phyloP scores from a whole-genome alignment of 2,797 vertebrate genomes.

The Liasis olivaceus region DNA sequence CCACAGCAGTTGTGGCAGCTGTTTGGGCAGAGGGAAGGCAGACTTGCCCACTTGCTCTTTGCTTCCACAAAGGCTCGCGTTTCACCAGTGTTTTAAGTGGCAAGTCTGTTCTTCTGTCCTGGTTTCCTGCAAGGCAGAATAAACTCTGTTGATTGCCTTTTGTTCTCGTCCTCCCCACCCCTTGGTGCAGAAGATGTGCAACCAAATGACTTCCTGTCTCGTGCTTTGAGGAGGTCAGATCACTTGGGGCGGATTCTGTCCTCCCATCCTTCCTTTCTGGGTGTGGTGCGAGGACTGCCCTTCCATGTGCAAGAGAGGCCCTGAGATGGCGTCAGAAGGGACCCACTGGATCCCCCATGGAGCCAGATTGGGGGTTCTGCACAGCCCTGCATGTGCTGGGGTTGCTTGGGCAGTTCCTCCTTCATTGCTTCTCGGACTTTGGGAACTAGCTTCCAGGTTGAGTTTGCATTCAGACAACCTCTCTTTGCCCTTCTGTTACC shows the following conservation, averaged over 20 bases:
- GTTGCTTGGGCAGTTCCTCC: neutral
- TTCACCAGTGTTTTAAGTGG: no score
- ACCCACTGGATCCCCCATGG: no score
- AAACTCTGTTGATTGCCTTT: neutral
- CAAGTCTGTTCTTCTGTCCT: neutral
- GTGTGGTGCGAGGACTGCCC: no score
- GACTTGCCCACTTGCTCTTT: neutral
- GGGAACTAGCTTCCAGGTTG: neutral
- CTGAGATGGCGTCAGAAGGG: no score
- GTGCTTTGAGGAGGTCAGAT: accelerated
- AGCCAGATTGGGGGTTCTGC: neutral
- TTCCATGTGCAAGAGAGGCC: no score
- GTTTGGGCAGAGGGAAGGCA: neutral
- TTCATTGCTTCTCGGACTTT: neutral
- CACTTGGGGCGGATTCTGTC: accelerated
- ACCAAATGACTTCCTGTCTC: neutral
- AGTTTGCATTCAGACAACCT: neutral
- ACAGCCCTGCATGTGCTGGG: neutral
- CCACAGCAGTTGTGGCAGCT: neutral
- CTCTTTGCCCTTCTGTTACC: neutral
- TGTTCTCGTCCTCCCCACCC: neutral
- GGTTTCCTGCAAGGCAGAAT: neutral
- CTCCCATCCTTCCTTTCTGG: no score
- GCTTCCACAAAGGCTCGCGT: neutral
- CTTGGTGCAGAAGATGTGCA: neutral